These are phyloP conservation scores for Natrix natrix DNA, from an alignment of 2,797 vertebrate species.

Conservation along the genomic window DNA sequence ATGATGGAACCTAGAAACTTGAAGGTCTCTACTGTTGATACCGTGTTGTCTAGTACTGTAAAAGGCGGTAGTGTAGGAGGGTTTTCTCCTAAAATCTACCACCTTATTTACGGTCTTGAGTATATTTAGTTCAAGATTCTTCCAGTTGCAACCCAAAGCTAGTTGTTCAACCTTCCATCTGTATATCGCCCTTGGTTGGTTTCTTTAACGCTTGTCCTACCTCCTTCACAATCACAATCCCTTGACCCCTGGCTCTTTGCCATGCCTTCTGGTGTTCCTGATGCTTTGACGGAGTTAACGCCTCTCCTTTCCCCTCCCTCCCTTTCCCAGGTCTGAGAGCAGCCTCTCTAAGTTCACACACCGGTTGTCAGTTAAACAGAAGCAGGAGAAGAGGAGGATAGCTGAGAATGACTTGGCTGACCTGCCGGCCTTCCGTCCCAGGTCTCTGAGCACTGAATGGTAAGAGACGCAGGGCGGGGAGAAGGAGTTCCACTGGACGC, in stretches of 20 bases:
- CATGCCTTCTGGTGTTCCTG: background rate
- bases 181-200: background rate
- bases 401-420: slow-evolving; percentile 72
- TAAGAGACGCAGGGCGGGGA: slow-evolving; percentile 64
- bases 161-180: too few relatives aligned
- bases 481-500: background rate
- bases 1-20: too few relatives aligned
- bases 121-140: too few relatives aligned
- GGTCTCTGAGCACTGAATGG: slow-evolving; percentile 89
- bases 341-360: slow-evolving; percentile 86
- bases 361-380: slow-evolving; percentile 85
- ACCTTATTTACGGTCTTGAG: too few relatives aligned
- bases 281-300: slow-evolving; percentile 43
- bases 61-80: too few relatives aligned
- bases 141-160: too few relatives aligned
- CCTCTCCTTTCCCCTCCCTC: slow-evolving; percentile 54
- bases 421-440: slow-evolving; percentile 77
- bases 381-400: slow-evolving; percentile 80
- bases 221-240: background rate
- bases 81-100: too few relatives aligned
- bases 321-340: slow-evolving; percentile 77
- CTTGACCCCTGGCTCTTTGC: background rate
- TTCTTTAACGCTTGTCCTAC: background rate
- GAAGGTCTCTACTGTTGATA: too few relatives aligned
- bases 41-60: too few relatives aligned